Conservation (phyloP, 2,797 vertebrate genomes). For the Melanotaenia pygmaea region DNA sequence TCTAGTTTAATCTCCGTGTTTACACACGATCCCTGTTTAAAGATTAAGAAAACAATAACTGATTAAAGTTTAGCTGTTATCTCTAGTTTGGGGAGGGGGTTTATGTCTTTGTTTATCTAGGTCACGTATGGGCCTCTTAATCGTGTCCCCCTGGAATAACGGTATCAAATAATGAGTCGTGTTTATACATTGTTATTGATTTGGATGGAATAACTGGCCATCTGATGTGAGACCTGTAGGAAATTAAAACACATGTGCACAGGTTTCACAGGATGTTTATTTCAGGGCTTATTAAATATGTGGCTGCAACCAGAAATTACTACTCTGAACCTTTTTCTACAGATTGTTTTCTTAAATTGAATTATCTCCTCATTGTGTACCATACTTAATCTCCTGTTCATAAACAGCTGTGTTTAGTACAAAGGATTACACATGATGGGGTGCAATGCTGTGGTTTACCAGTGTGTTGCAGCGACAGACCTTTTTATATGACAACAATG, state of each 20-base stretch:
- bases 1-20: slow-evolving; percentile 4
- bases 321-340: background rate
- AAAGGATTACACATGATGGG: slow-evolving; percentile 21
- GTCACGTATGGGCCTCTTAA: slow-evolving; percentile 49
- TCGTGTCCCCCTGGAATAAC: slow-evolving; percentile 5
- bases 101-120: slow-evolving; percentile 50
- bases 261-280: background rate
- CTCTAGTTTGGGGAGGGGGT: slow-evolving; percentile 1
- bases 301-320: background rate
- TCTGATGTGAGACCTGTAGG: background rate
- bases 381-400: slow-evolving; percentile 12
- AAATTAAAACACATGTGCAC: background rate
- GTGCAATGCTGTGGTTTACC: slow-evolving; percentile 9
- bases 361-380: slow-evolving; percentile 9
- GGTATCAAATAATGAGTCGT: background rate
- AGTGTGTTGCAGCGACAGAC: background rate
- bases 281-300: background rate
- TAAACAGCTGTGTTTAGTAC: slow-evolving; percentile 30
- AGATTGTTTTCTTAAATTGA: no score
- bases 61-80: slow-evolving; percentile 7
- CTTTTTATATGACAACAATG: background rate
- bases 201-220: background rate
- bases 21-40: background rate
- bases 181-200: background rate
- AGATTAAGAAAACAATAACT: slow-evolving; percentile 1